Conservation (phyloP, 1,140 invertebrate genomes). For the Ceratoteleas bidentatus region DNA sequence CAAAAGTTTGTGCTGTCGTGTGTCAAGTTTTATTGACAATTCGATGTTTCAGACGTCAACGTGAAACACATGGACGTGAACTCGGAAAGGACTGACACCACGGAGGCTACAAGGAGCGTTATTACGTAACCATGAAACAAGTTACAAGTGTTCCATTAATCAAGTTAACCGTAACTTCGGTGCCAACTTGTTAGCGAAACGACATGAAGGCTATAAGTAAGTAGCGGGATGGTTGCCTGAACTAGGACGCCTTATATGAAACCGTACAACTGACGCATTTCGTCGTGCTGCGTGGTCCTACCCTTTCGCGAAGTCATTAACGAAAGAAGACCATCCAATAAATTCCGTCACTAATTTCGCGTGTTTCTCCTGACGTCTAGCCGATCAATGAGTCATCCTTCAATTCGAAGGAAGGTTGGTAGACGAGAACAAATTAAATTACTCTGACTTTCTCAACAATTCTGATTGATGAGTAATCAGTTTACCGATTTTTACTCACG, state of each 20-base stretch:
- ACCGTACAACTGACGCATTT: constrained; percentile 38
- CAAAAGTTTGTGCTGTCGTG: constrained; percentile 44
- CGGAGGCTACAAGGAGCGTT: constrained; percentile 55
- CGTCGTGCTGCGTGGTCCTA: too few species aligned
- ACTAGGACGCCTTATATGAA: constrained; percentile 56
- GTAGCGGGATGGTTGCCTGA: constrained; percentile 50
- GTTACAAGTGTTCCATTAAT: constrained; percentile 71
- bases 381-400: too few species aligned
- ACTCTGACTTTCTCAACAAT: too few species aligned
- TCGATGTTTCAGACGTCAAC: constrained; percentile 23
- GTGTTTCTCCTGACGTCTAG: too few species aligned
- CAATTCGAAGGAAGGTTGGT: too few species aligned
- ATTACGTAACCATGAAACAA: constrained; percentile 72
- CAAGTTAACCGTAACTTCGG: constrained; percentile 68
- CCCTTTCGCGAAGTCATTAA: too few species aligned
- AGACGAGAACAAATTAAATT: too few species aligned
- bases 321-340: too few species aligned
- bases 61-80: constrained; percentile 39
- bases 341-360: too few species aligned
- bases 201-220: constrained; percentile 59
- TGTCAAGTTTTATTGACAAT: constrained; percentile 59
- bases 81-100: constrained; percentile 33
- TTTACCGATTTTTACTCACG: too few species aligned
- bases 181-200: constrained; percentile 62
- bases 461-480: too few species aligned